Evolutionary conservation across 2,888 invertebrate species (phyloP), one percentile per base, ranked within the genome.

Genomic region (Galeopsomyia nigrocyanea): DNA sequence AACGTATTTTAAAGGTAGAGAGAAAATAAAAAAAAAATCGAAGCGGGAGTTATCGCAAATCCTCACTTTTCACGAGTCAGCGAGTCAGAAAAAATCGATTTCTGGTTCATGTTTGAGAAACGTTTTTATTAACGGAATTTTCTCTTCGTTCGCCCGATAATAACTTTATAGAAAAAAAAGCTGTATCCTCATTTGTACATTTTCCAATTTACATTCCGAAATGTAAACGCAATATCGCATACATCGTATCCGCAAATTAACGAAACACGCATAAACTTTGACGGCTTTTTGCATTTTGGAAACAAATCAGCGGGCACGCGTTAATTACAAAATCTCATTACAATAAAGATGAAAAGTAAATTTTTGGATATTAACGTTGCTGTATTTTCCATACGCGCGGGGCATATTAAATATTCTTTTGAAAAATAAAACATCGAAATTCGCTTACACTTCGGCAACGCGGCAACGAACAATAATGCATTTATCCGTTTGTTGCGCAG

Each of bases 81-180:
- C 65, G 66, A 66, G 39, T 65, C 66, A 68, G 65, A 73, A 73
- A 73, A n/a, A 73, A 66, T 65, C 66, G 62, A 73, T 73, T 73
- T 66, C 53, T 53, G 61, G 39, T 49, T 22, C 66, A 49, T 62
- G 51, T 69, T 73, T 46, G 69, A 66, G 47, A 66, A 69, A 62
- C 26, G 58, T 51, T 65, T 62, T 62, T 69, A 16, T 66, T 66
- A 50, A 51, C 53, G 61, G 57, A 7, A 50, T 56, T 62, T 46
- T 39, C 56, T 61, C 56, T 61, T 21, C 56, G 56, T 65, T 53
- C 39, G 22, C 19, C 14, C 19, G 66, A 71, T 71, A 66, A 62
- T 19, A 10, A 39, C 53, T 50, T n/a, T n/a, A n/a, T n/a, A n/a
- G n/a, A 3, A 47, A 70, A 46, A 51, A 58, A 10, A 39, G 13